These are phyloP conservation scores for Halocynthia aurantium DNA, from an alignment of 23 tunicate genomes.

Conservation along the genomic window DNA sequence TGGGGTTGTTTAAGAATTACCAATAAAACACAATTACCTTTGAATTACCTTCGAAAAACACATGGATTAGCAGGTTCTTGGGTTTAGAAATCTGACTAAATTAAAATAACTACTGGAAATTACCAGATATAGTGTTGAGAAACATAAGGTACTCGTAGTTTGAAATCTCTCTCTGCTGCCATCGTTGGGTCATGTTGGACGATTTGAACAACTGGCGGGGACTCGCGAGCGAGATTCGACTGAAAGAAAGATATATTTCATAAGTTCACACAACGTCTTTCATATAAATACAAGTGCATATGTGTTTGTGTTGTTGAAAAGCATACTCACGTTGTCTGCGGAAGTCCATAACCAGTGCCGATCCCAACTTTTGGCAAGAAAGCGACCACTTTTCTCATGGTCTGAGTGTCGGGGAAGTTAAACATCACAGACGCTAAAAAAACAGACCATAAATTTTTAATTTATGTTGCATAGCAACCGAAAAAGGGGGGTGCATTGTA, in stretches of 20 bases:
- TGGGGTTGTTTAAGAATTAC: no score
- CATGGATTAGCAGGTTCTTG: neutral
- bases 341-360: slow-evolving; percentile 96
- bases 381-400: slow-evolving; percentile 65
- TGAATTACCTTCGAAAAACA: no score
- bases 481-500: neutral
- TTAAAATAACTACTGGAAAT: neutral
- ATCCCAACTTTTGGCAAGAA: slow-evolving; percentile 92
- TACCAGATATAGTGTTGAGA: slow-evolving; percentile 95
- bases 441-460: neutral
- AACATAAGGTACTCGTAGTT: slow-evolving; percentile 97
- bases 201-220: slow-evolving; percentile 75
- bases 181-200: slow-evolving; percentile 92
- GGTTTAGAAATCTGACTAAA: neutral
- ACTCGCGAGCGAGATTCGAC: slow-evolving; percentile 85
- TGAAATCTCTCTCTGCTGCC: slow-evolving; percentile 86
- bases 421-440: slow-evolving; percentile 92
- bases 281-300: no score
- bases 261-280: neutral
- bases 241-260: slow-evolving; percentile 4
- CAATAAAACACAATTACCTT: no score
- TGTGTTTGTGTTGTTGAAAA: no score
- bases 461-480: neutral
- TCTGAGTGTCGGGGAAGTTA: slow-evolving; percentile 64
- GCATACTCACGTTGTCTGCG: slow-evolving; percentile 37